Percentiles rank a stretch among this genome's conserved stretches.
These are phyloP conservation scores for Lasius fuliginosus DNA, from an alignment of 2,888 invertebrate species.

Conservation along the genomic window DNA sequence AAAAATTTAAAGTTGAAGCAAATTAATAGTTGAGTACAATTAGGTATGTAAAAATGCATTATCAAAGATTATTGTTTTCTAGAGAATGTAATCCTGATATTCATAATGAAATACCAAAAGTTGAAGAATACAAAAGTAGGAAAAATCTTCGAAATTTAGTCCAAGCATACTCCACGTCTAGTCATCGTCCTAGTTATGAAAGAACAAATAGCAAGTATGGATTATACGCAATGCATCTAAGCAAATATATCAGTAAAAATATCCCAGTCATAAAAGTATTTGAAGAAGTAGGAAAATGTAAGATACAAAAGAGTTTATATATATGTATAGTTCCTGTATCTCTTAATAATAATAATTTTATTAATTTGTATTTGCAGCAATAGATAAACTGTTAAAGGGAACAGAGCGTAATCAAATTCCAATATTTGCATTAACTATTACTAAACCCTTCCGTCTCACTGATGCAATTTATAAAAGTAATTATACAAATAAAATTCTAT, in stretches of 20 bases:
- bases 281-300: conserved; percentile 82
- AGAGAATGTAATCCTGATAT: conserved; percentile 82
- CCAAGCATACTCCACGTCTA: conserved; percentile 84
- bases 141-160: conserved; percentile 82
- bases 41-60: background rate
- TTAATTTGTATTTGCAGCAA: conserved; percentile 74
- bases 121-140: conserved; percentile 78
- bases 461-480: conserved; percentile 76
- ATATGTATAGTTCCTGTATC: background rate
- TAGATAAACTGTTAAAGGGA: conserved; percentile 79
- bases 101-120: conserved; percentile 79
- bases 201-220: conserved; percentile 79
- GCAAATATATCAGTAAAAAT: conserved; percentile 80
- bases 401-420: conserved; percentile 82
- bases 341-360: background rate
- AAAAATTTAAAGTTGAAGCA: background rate
- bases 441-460: conserved; percentile 80
- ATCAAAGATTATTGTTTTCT: conserved; percentile 7
- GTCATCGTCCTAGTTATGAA: conserved; percentile 82
- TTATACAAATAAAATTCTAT: background rate
- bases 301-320: conserved; percentile 47
- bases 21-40: background rate
- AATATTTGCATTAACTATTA: conserved; percentile 80
- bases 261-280: conserved; percentile 81
- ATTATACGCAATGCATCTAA: conserved; percentile 81